These are phyloP conservation scores for Tribolium castaneum DNA, from an alignment of 1,140 invertebrate species.

Conservation along the genomic window DNA sequence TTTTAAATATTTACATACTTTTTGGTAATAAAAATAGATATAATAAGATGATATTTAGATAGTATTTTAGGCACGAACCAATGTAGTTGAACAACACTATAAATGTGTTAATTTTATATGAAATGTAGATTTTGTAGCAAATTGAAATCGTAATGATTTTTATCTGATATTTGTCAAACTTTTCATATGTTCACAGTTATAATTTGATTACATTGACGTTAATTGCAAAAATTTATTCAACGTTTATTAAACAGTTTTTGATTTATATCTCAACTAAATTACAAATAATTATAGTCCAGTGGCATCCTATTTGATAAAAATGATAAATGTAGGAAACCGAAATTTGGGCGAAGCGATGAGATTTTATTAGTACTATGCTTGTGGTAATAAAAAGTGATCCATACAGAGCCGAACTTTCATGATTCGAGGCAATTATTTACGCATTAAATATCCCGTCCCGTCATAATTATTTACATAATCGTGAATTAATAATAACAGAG, in stretches of 20 bases:
- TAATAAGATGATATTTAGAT: no score
- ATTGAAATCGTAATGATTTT: not conserved
- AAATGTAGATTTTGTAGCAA: not conserved
- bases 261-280: not conserved
- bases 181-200: not conserved
- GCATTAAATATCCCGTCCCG: not conserved
- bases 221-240: not conserved
- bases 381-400: not conserved
- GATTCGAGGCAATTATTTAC: not conserved
- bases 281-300: not conserved
- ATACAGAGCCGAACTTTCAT: not conserved
- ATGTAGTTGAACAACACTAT: no score
- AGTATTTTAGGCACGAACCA: no score
- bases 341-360: not conserved
- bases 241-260: not conserved
- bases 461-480: conserved; percentile 10
- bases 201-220: not conserved
- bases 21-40: no score
- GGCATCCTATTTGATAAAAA: not conserved
- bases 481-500: conserved; percentile 22
- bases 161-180: not conserved
- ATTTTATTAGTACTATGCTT: not conserved
- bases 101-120: not conserved
- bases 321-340: not conserved
- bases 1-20: no score